Base-by-base conservation (phyloP, 2,888 invertebrate genomes). In the Selenia dentaria region DNA sequence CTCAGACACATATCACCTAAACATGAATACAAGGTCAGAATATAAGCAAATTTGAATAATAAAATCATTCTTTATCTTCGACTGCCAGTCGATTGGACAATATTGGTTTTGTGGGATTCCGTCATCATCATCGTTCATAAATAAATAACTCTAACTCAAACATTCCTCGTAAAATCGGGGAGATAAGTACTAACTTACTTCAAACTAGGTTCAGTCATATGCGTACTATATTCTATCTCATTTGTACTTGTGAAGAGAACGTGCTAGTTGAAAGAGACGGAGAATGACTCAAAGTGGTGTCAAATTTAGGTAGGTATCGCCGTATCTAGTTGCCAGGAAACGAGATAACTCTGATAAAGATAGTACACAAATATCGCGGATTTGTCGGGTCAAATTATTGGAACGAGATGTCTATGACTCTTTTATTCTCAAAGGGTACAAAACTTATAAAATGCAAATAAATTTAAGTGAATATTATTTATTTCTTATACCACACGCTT, bases 321-420 rank as follows among this genome's bases (percentile, higher is more conserved):
- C 37, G 29, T 74, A 73, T 75, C 71, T 61, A 58, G 56, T 62
- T 57, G 53, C 54, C 68, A 66, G 70, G 67, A 67, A 70, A 50
- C 53, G 28, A 64, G 74, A 78, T 80, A 79, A 78, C 67, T 64
- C 62, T 34, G 37, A 39, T 37, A 36, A 41, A 43, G 36, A 43
- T 37, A 27, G 37, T 37, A 13, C 37, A 37, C n/a, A 44, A 33
- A 33, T 37, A 37, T 37, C 55, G 52, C 58, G 50, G 50, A 62
- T 64, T 58, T 59, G 41, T 20, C 42, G 57, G 54, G 62, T 32
- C 43, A 14, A 39, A 22, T 31, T 46, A 27, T 40, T 32, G 35
- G 24, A 31, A 39, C 34, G 28, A 9, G 10, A n/a, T n/a, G n/a
- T n/a, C n/a, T n/a, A n/a, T n/a, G n/a, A n/a, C n/a, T n/a, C n/a